phyloP scores from a whole-genome alignment of 2,113 vertebrate species.

The Alosa alosa region DNA sequence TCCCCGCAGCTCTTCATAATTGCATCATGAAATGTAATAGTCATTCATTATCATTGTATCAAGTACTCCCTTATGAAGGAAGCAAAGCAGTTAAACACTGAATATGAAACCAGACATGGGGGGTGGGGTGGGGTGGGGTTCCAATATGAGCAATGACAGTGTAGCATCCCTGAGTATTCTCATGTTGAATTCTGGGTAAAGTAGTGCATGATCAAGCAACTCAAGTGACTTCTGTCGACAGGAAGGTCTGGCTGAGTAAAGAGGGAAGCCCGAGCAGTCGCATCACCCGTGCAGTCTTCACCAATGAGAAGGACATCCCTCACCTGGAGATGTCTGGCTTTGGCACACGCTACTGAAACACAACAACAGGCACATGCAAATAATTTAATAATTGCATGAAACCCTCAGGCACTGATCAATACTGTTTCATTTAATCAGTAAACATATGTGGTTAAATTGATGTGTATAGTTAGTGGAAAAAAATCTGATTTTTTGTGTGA shows the following conservation, averaged over 20 bases:
- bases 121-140: background rate
- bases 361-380: background rate
- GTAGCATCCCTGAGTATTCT: background rate
- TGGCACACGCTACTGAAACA: conserved; percentile 79
- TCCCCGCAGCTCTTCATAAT: background rate
- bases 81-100: background rate
- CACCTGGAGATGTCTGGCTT: conserved; percentile 83
- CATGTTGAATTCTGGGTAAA: background rate
- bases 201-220: background rate
- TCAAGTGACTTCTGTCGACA: conserved; percentile 34
- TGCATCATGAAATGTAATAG: background rate
- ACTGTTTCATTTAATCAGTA: too few species aligned
- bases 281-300: conserved; percentile 64
- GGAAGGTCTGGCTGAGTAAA: conserved; percentile 71
- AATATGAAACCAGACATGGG: background rate
- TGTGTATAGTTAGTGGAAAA: too few species aligned
- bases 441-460: too few species aligned
- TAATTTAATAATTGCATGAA: too few species aligned
- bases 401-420: too few species aligned
- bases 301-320: conserved; percentile 59
- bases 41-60: background rate
- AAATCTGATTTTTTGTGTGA: too few species aligned
- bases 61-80: background rate
- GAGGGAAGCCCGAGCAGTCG: conserved; percentile 65
- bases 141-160: background rate